These are phyloP conservation scores for Adineta ricciae DNA, from an alignment of 2,888 invertebrate genomes.

Conservation along the genomic window DNA sequence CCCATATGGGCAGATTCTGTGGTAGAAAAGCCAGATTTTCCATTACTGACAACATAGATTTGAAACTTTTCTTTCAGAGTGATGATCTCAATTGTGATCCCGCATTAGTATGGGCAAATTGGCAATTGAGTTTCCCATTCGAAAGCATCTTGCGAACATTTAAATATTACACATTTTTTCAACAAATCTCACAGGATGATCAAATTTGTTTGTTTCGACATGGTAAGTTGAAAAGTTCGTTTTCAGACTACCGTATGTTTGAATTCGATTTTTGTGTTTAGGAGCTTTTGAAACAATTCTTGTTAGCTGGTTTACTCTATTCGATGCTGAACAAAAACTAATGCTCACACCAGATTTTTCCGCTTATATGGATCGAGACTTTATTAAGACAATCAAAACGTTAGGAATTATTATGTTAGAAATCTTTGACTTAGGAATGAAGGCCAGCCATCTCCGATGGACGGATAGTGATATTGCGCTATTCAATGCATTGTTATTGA, in stretches of 20 bases:
- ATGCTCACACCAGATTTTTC: conserved; percentile 46
- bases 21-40: neutral
- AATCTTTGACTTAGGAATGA: conserved; percentile 44
- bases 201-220: conserved; percentile 49
- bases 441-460: conserved; percentile 42
- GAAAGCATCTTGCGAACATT: conserved; percentile 26
- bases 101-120: conserved; percentile 6
- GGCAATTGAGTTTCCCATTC: neutral
- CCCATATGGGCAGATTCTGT: neutral
- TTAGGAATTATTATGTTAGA: conserved; percentile 43
- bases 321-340: conserved; percentile 40
- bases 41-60: no score
- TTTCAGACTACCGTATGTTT: no score
- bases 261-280: neutral
- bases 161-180: conserved; percentile 40
- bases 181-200: conserved; percentile 44
- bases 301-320: conserved; percentile 43
- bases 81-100: conserved; percentile 19
- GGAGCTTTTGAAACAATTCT: conserved; percentile 48
- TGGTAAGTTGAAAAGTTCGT: neutral
- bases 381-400: conserved; percentile 22
- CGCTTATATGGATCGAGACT: conserved; percentile 27
- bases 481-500: conserved; percentile 44
- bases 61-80: neutral
- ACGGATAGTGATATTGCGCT: conserved; percentile 45